Conservation (phyloP, 2,888 invertebrate genomes). For the Drosophila phalerata region DNA sequence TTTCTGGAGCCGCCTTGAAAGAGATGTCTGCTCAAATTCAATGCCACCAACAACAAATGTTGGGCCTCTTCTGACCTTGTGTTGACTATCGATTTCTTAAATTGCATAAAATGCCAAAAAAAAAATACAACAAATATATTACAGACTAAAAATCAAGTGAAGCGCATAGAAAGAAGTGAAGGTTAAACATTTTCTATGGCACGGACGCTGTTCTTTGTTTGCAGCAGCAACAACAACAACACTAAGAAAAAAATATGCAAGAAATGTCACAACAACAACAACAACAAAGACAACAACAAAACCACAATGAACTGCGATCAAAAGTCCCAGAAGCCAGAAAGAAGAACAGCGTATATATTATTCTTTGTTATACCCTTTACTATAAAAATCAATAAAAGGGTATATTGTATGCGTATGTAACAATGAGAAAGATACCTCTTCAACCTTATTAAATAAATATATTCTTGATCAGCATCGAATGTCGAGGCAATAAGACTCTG, state of each 20-base stretch:
- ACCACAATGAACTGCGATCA: conserved; percentile 35
- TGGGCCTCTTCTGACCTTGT: conserved; percentile 66
- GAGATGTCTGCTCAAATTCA: conserved; percentile 43
- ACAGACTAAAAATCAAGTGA: conserved; percentile 44
- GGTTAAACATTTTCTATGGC: conserved; percentile 73
- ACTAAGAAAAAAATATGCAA: conserved; percentile 37
- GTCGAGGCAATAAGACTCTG: too few relatives aligned
- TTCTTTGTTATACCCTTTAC: conserved; percentile 20
- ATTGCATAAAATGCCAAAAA: conserved; percentile 59
- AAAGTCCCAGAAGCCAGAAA: conserved; percentile 47
- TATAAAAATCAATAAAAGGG: too few relatives aligned
- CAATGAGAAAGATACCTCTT: too few relatives aligned
- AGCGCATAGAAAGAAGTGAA: conserved; percentile 63
- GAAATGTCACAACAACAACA: conserved; percentile 43
- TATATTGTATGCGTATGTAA: too few relatives aligned
- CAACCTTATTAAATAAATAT: too few relatives aligned
- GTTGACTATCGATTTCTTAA: conserved; percentile 71
- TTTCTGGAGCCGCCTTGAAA: conserved; percentile 43
- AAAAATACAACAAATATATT: conserved; percentile 18
- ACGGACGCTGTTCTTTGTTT: conserved; percentile 75
- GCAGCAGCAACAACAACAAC: conserved; percentile 35
- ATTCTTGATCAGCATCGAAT: too few relatives aligned
- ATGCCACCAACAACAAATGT: conserved; percentile 38
- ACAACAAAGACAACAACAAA: conserved; percentile 21
- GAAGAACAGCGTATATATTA: conserved; percentile 43